phyloP scores from a whole-genome alignment of 2,113 vertebrate genomes.

The Holacanthus passer region DNA sequence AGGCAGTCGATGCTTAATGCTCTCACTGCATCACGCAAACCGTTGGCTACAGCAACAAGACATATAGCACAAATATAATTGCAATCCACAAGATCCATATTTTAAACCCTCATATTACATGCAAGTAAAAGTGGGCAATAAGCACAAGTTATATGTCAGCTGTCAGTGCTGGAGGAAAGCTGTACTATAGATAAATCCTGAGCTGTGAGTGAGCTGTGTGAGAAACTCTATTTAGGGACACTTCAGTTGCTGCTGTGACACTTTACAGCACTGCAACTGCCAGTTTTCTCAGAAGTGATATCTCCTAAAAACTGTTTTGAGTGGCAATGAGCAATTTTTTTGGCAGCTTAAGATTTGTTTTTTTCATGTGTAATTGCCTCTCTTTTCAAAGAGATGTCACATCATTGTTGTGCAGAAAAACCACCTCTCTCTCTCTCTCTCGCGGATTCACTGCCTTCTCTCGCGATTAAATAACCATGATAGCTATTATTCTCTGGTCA shows the following conservation, averaged over 20 bases:
- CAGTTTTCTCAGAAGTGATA: slow-evolving; percentile 50
- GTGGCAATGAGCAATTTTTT: slow-evolving; percentile 32
- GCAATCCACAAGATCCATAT: neutral
- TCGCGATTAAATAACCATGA: slow-evolving; percentile 9
- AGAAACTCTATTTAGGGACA: slow-evolving; percentile 51
- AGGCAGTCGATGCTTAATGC: neutral
- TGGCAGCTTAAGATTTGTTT: slow-evolving; percentile 39
- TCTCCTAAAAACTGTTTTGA: slow-evolving; percentile 41
- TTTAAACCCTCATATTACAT: neutral
- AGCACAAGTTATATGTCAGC: slow-evolving; percentile 6
- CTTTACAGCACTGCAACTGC: slow-evolving; percentile 38
- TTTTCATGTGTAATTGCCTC: slow-evolving; percentile 42
- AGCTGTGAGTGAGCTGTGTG: slow-evolving; percentile 44
- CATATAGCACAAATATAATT: neutral
- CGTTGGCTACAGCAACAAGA: neutral
- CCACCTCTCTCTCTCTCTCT: neutral
- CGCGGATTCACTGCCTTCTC: too few relatives aligned
- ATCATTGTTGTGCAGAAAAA: slow-evolving; percentile 25
- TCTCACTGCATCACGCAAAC: neutral
- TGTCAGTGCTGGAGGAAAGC: slow-evolving; percentile 22
- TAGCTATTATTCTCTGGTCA: slow-evolving; percentile 15
- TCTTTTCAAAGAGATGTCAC: slow-evolving; percentile 45
- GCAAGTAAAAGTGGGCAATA: slow-evolving; percentile 14
- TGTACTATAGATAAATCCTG: slow-evolving; percentile 22
- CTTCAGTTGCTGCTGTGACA: slow-evolving; percentile 56